Percentiles rank a stretch among this genome's conserved stretches.
These are phyloP conservation scores for Pithys albifrons DNA, from an alignment of 2,113 vertebrate genomes.

Conservation along the genomic window DNA sequence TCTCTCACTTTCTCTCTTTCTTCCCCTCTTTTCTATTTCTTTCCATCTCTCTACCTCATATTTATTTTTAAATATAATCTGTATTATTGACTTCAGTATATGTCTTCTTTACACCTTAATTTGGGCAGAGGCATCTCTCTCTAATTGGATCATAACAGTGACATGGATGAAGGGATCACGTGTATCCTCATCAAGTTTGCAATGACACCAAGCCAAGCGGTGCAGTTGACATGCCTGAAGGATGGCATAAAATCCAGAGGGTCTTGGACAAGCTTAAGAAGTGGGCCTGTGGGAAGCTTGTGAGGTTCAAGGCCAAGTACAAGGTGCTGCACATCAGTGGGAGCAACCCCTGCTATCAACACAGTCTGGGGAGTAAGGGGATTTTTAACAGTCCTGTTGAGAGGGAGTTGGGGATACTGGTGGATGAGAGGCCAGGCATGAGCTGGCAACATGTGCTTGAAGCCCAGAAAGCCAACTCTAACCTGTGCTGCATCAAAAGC, in stretches of 20 bases:
- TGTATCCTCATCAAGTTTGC: neutral
- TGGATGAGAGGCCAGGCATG: too few relatives aligned
- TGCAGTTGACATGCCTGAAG: neutral
- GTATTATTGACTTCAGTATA: neutral
- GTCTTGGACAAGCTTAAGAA: neutral
- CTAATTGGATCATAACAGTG: too few relatives aligned
- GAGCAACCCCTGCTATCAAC: neutral
- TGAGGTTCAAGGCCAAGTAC: neutral
- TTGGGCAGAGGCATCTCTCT: neutral
- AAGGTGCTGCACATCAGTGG: neutral
- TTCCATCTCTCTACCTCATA: neutral
- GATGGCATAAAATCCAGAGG: neutral
- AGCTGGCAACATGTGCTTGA: neutral
- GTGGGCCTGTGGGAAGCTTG: neutral
- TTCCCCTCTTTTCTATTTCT: neutral
- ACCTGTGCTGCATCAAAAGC: neutral
- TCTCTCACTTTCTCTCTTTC: neutral
- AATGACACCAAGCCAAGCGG: neutral
- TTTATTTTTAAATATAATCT: too few relatives aligned
- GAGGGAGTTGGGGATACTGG: neutral
- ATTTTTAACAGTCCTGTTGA: accelerated
- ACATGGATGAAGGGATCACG: too few relatives aligned
- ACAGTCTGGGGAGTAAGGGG: neutral
- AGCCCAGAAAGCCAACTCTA: accelerated
- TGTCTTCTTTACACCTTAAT: neutral